Base-by-base conservation (phyloP, 2,888 invertebrate genomes). In the Chaitophorus viminalis region DNA sequence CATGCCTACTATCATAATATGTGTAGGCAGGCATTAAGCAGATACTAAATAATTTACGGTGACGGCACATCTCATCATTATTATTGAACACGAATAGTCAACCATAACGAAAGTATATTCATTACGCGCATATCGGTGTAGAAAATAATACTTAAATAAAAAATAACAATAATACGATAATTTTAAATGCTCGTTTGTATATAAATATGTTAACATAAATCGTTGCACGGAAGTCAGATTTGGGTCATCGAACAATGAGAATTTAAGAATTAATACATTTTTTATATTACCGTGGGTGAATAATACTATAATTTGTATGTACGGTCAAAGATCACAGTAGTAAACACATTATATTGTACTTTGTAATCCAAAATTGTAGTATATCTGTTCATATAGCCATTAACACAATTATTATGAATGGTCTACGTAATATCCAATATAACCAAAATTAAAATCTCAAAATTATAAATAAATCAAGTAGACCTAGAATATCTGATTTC, bases 171-270 rank as follows among this genome's bases (percentile, higher is more conserved):
- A 68, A 68, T n/a, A 68, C 6, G 9, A 68, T 60, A 11, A 31
- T 70, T 70, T 31, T 70, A 70, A 70, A 29, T 31, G 29, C 70
- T 4, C 31, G 29, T 70, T 70, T 70, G 29, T 29, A 70, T 29
- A 31, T 31, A 29, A n/a, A 70, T 70, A 31, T 70, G 29, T 70
- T 70, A 70, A 29, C 9, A 70, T 29, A 70, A 70, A 70, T 70
- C 70, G 17, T 29, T 70, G 4, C 3, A 9, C 21, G 29, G 70
- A 29, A 70, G 70, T 70, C 14, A 29, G 70, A 70, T 70, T 70
- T 70, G 70, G 70, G 70, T 70, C 70, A 70, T 70, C 70, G 70
- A 70, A 70, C 70, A 70, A 70, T 70, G 70, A 70, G n/a, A 70
- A 70, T 70, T 29, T 70, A 70, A 70, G 29, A n/a, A 9, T 68